A percentile compares a stretch with the other conserved stretches of the same genome.
phyloP scores from a whole-genome alignment of 64 coral and sea anemone genomes.

The Platygyra sinensis region DNA sequence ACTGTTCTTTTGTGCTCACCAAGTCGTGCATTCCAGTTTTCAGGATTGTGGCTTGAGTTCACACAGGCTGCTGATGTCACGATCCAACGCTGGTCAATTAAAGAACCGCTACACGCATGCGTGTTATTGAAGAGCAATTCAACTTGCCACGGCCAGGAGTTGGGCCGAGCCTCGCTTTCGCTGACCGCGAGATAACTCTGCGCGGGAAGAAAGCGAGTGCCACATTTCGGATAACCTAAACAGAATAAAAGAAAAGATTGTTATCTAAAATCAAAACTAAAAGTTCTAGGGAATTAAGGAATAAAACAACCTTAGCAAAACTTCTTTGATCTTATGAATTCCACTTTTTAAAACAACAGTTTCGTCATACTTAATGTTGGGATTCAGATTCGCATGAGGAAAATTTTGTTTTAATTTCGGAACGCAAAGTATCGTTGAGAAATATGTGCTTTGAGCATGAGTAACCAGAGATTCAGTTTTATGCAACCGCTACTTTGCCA shows the following conservation, averaged over 20 bases:
- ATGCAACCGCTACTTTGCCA: too few relatives aligned
- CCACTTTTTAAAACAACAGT: too few relatives aligned
- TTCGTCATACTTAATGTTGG: too few relatives aligned
- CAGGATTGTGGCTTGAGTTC: background rate
- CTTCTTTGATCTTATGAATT: too few relatives aligned
- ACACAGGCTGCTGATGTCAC: conserved; percentile 18
- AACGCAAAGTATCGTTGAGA: too few relatives aligned
- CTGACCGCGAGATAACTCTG: background rate
- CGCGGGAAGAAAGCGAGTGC: conserved; percentile 27
- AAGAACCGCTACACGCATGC: conserved; percentile 32
- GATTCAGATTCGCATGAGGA: too few relatives aligned
- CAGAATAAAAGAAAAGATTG: background rate
- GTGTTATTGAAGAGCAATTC: conserved; percentile 31
- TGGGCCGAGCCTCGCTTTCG: conserved; percentile 37
- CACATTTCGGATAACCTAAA: conserved; percentile 58
- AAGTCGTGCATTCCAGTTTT: conserved; percentile 1
- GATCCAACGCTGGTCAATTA: conserved; percentile 3
- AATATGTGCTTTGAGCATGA: too few relatives aligned
- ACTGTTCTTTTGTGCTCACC: conserved; percentile 38
- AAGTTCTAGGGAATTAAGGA: too few relatives aligned
- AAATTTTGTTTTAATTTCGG: too few relatives aligned
- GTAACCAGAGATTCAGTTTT: too few relatives aligned
- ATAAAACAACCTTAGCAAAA: too few relatives aligned
- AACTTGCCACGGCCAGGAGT: conserved; percentile 80
- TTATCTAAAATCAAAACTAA: background rate